These are phyloP conservation scores for Cotesia typhae DNA, from an alignment of 1,140 invertebrate species.

Conservation along the genomic window DNA sequence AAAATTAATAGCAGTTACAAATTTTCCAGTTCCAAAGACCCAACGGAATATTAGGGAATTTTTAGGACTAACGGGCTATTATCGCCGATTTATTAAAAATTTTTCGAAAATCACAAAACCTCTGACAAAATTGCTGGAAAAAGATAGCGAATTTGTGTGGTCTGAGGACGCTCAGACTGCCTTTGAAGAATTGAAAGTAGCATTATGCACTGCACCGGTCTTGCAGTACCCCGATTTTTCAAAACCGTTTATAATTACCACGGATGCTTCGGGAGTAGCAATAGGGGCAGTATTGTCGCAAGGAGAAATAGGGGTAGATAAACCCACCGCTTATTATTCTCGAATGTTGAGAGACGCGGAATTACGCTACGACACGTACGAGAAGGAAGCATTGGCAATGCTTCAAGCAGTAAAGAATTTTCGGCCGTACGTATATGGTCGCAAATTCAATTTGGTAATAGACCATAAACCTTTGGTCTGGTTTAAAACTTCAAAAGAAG, in stretches of 20 bases:
- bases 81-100: not conserved
- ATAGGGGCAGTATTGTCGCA: slow-evolving; percentile 61
- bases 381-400: not conserved
- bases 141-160: slow-evolving; percentile 51
- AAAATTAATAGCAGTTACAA: not conserved
- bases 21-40: not conserved
- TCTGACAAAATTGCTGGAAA: slow-evolving; percentile 35
- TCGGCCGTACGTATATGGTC: slow-evolving; percentile 9
- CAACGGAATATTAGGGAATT: not conserved
- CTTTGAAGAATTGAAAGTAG: slow-evolving; percentile 45
- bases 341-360: slow-evolving; percentile 38
- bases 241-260: slow-evolving; percentile 55
- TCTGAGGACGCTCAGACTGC: slow-evolving; percentile 43
- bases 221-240: slow-evolving; percentile 50
- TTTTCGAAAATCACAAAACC: not conserved
- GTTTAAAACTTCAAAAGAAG: not conserved
- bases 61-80: not conserved
- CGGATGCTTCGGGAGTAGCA: slow-evolving; percentile 59
- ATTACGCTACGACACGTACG: not conserved
- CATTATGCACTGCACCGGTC: slow-evolving; percentile 45
- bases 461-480: slow-evolving; percentile 6
- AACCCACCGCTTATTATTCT: slow-evolving; percentile 52
- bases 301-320: slow-evolving; percentile 45
- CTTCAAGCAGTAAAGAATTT: not conserved
- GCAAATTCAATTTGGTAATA: not conserved